phyloP scores from a whole-genome alignment of 2,888 invertebrate genomes.

The Drosophila kanekoi region DNA sequence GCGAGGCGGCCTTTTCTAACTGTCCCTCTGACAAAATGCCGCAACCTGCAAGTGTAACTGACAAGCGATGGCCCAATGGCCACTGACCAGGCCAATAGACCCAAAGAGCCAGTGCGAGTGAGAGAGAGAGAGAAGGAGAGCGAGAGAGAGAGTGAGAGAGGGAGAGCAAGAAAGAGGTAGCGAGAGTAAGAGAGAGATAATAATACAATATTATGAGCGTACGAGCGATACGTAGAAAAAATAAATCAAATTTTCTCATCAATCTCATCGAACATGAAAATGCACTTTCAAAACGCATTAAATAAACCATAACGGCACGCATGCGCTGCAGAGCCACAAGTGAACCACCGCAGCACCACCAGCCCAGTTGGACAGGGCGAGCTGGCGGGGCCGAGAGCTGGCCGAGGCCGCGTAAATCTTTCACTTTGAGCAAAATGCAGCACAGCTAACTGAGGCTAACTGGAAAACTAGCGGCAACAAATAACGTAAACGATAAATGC shows the following conservation, averaged over 20 bases:
- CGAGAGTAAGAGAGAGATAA: slow-evolving; percentile 4
- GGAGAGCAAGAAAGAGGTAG: background rate
- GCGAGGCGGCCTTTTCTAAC: slow-evolving; percentile 73
- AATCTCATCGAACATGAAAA: slow-evolving; percentile 83
- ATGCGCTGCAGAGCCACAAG: slow-evolving; percentile 57
- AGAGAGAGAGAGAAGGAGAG: background rate
- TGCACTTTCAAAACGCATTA: slow-evolving; percentile 84
- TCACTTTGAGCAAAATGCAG: slow-evolving; percentile 80
- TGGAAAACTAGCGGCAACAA: slow-evolving; percentile 80
- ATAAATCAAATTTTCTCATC: slow-evolving; percentile 83
- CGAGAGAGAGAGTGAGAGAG: background rate
- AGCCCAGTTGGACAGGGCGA: slow-evolving; percentile 26
- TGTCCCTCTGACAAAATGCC: slow-evolving; percentile 80
- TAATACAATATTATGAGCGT: slow-evolving; percentile 33
- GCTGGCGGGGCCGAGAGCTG: slow-evolving; percentile 32
- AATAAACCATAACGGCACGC: slow-evolving; percentile 84
- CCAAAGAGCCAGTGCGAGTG: slow-evolving; percentile 6
- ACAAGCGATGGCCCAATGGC: slow-evolving; percentile 50
- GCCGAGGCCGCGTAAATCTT: slow-evolving; percentile 79
- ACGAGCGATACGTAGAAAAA: slow-evolving; percentile 62
- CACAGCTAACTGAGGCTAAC: slow-evolving; percentile 78
- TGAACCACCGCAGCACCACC: slow-evolving; percentile 23
- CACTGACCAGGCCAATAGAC: slow-evolving; percentile 22
- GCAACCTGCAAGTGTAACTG: slow-evolving; percentile 80
- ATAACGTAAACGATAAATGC: slow-evolving; percentile 81